These are phyloP conservation scores for Terrapene triunguis DNA, from an alignment of 2,113 vertebrate genomes.

Conservation along the genomic window DNA sequence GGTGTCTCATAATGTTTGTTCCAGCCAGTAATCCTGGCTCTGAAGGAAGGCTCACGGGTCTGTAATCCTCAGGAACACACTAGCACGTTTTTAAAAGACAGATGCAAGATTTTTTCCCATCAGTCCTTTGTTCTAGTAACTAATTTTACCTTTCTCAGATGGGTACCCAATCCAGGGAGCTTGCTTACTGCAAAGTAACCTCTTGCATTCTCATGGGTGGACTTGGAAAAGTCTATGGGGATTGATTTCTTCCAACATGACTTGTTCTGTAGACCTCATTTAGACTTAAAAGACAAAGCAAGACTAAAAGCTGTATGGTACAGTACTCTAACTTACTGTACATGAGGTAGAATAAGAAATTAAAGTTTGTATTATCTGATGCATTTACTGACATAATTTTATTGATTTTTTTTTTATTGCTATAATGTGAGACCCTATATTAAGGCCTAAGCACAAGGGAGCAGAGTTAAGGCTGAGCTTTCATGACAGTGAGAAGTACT, in stretches of 20 bases:
- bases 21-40: not conserved
- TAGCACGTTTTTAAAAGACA: not conserved
- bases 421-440: not conserved
- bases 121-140: accelerated
- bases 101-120: not conserved
- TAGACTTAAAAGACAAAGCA: not conserved
- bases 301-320: not conserved
- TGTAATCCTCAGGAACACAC: not conserved
- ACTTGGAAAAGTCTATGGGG: not conserved
- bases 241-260: not conserved
- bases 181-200: not conserved
- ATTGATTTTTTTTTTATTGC: not conserved
- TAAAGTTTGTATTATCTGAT: not conserved
- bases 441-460: not conserved
- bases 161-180: not conserved
- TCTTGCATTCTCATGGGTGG: not conserved
- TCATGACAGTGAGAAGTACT: too few species aligned
- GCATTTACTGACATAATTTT: accelerated
- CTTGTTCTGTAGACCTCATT: not conserved
- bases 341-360: not conserved
- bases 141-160: not conserved
- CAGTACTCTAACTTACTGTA: not conserved
- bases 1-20: not conserved
- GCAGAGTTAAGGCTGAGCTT: not conserved
- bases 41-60: not conserved